Evolutionary conservation across 2,797 vertebrate species (phyloP), one percentile per base, ranked within the genome.

Genomic region (Scolopax bukidnonensis): DNA sequence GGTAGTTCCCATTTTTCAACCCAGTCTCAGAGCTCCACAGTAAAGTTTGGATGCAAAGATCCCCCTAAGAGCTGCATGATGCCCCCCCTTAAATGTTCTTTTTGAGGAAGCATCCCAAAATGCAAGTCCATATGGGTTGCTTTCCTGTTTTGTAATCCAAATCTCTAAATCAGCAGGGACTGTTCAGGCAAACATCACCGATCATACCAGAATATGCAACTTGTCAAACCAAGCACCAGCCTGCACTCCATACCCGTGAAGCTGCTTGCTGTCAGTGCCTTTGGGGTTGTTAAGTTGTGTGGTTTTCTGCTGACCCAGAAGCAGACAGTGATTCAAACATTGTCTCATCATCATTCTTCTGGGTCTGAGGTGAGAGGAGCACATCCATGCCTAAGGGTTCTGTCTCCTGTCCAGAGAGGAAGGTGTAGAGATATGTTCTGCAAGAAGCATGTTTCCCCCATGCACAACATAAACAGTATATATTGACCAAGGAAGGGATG

Each of bases 291-390:
- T 75, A 74, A 20, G 45, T 45, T 76, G 45, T 45, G 27, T 25
- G 16, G 3, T 87, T 91, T 86, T 5, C 1, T 60, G 43, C 38
- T 79, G 89, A 76, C 65, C 61, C 59, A 86, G 53, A 69, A 88
- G 50, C 57, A 95, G 85, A 93, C 70, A 57, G n/a, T 87, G 87
- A 93, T 54, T 94, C 79, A 93, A 85, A 94, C 82, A 63, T 74
- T 90, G 81, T 50, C 59, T 91, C 87, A 90, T 76, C 74, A 68
- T 30, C 47, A 76, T 67, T 51, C 59, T 84, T 25, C 64, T 24
- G 40, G 19, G 47, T 67, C 63, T 67, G 32, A 79, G 38, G 54
- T 40, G 33, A 20, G 32, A 91, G 63, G 33, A 91, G 24, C 60
- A 57, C 1, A 1, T 33, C 32, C 20, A 6, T 25, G 80, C n/a